Conservation (phyloP, 2,888 invertebrate species). For the Pseudanteris insignis region DNA sequence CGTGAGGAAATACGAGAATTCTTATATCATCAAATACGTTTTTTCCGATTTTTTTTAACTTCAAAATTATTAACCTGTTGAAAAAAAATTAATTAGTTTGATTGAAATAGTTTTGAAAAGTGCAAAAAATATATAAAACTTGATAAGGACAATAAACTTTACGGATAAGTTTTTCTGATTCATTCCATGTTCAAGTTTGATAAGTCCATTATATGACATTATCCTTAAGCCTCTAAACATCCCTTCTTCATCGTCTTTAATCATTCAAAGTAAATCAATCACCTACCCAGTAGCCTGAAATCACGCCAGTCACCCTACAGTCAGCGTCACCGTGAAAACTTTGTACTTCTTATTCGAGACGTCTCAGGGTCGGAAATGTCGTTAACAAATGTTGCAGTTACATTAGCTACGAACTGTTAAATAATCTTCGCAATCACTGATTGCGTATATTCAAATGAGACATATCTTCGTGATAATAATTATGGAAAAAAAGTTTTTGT, state of each 20-base stretch:
- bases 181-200: conserved; percentile 60
- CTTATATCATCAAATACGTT: too few species aligned
- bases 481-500: too few species aligned
- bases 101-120: too few species aligned
- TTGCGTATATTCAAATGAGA: too few species aligned
- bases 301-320: conserved; percentile 61
- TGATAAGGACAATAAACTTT: background rate
- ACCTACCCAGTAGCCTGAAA: conserved; percentile 59
- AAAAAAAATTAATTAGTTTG: background rate
- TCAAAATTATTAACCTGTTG: background rate
- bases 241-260: conserved; percentile 60
- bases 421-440: too few species aligned
- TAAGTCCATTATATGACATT: conserved; percentile 66
- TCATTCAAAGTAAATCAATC: conserved; percentile 67
- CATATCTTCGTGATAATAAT: too few species aligned
- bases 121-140: too few species aligned
- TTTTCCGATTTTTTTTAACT: too few species aligned
- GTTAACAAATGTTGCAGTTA: conserved; percentile 55
- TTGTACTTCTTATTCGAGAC: conserved; percentile 48
- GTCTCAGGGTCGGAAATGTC: conserved; percentile 48
- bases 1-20: too few species aligned
- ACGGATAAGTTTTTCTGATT: background rate
- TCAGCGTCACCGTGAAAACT: conserved; percentile 56
- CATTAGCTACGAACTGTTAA: too few species aligned
- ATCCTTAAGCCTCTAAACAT: conserved; percentile 52